Percentiles rank a stretch among this genome's conserved stretches.
Conservation (phyloP, 2,113 vertebrate species). For the Motacilla alba region DNA sequence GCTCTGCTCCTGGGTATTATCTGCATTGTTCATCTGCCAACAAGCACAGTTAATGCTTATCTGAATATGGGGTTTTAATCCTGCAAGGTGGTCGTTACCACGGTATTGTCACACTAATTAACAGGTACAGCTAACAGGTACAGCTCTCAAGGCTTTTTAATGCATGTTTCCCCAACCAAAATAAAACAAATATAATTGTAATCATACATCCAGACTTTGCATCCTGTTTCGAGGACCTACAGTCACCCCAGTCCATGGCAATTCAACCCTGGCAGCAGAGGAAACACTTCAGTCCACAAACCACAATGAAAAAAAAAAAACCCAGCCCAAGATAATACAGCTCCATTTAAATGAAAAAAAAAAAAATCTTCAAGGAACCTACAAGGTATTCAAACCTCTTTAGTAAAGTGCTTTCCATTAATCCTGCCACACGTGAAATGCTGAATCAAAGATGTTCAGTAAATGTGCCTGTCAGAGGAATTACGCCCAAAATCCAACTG, state of each 20-base stretch:
- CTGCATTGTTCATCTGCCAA: background rate
- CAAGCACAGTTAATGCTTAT: background rate
- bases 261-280: background rate
- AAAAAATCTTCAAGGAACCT: background rate
- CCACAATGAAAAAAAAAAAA: background rate
- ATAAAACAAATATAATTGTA: background rate
- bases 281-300: background rate
- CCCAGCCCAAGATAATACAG: background rate
- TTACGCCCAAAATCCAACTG: background rate
- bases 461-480: background rate
- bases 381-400: background rate
- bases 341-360: background rate
- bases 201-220: background rate
- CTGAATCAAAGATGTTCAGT: background rate
- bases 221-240: background rate
- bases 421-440: background rate
- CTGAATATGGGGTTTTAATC: background rate
- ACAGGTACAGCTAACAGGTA: background rate
- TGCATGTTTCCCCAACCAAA: background rate
- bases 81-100: background rate
- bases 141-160: background rate
- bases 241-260: rapidly evolving
- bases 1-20: background rate
- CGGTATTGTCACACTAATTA: background rate
- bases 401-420: conserved; percentile 4